Percentiles rank a stretch among this genome's conserved stretches.
Conservation (phyloP, 2,113 vertebrate genomes). For the Petrocephalus zakoni region DNA sequence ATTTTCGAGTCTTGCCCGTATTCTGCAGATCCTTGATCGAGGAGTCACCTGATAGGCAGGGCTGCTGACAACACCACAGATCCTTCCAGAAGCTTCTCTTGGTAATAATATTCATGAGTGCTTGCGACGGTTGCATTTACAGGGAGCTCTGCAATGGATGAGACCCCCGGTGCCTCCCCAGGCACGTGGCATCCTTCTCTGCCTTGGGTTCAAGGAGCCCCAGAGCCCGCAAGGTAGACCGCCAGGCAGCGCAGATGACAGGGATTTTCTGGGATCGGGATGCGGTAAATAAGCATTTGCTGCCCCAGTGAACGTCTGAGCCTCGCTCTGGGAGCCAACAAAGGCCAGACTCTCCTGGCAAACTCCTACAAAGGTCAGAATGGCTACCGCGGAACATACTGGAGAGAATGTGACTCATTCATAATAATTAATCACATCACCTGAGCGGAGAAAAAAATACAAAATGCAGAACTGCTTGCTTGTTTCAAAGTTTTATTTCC, state of each 20-base stretch:
- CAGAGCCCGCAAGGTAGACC: background rate
- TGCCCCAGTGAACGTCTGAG: background rate
- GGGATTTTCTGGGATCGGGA: conserved; percentile 28
- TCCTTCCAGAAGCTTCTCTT: conserved; percentile 41
- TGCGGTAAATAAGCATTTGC: conserved; percentile 32
- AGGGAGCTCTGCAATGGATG: background rate
- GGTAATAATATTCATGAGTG: conserved; percentile 46
- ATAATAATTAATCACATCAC: background rate
- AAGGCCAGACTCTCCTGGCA: background rate
- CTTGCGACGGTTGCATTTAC: conserved; percentile 26
- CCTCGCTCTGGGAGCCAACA: background rate
- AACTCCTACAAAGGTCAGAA: background rate
- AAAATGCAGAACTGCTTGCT: background rate
- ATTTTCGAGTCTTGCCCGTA: conserved; percentile 55
- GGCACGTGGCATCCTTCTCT: background rate
- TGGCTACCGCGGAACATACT: background rate
- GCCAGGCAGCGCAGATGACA: conserved; percentile 6
- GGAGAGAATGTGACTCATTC: background rate
- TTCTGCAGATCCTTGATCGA: conserved; percentile 49
- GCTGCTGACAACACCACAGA: conserved; percentile 60
- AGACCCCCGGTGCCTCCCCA: background rate
- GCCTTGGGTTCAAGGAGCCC: background rate
- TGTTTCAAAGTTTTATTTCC: background rate
- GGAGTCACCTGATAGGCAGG: conserved; percentile 60
- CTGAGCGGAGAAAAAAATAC: background rate